Percentiles rank a stretch among this genome's conserved stretches.
Conservation (phyloP, 2,797 vertebrate species). For the Sebastes hubbsi region DNA sequence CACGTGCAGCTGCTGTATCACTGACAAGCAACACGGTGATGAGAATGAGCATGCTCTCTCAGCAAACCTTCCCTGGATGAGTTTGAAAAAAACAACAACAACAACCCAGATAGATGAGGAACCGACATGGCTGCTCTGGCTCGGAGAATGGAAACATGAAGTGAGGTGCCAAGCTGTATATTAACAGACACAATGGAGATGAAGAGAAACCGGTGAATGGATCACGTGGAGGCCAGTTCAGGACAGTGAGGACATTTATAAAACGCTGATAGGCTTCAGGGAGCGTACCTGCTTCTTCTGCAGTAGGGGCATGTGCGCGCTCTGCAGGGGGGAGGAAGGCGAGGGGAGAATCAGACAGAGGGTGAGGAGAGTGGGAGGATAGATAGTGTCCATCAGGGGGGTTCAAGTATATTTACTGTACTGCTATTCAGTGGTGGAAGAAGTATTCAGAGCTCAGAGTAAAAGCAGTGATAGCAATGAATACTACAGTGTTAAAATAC, state of each 20-base stretch:
- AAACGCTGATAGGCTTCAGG: slow-evolving; percentile 22
- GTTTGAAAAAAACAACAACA: not conserved
- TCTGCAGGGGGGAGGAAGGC: slow-evolving; percentile 71
- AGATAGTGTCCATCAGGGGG: not conserved
- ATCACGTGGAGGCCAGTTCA: not conserved
- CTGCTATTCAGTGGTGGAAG: not conserved
- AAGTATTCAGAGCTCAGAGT: not conserved
- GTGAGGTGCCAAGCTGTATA: slow-evolving; percentile 24
- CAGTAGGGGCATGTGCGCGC: slow-evolving; percentile 84
- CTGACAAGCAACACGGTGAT: slow-evolving; percentile 23
- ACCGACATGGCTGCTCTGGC: slow-evolving; percentile 30
- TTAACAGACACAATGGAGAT: slow-evolving; percentile 59
- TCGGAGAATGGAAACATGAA: slow-evolving; percentile 20
- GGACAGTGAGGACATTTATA: slow-evolving; percentile 16
- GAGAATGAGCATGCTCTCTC: slow-evolving; percentile 46
- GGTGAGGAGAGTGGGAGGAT: slow-evolving; percentile 4
- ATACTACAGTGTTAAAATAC: not conserved
- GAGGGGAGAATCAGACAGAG: slow-evolving; percentile 57
- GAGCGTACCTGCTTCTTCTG: slow-evolving; percentile 83
- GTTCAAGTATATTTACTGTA: not conserved
- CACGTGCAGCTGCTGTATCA: slow-evolving; percentile 17
- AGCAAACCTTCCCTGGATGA: slow-evolving; percentile 31
- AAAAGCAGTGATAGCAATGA: not conserved
- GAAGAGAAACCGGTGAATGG: slow-evolving; percentile 33
- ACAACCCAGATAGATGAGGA: slow-evolving; percentile 5